Base-by-base conservation (phyloP, 2,113 vertebrate genomes). In the Pelodiscus sinensis region DNA sequence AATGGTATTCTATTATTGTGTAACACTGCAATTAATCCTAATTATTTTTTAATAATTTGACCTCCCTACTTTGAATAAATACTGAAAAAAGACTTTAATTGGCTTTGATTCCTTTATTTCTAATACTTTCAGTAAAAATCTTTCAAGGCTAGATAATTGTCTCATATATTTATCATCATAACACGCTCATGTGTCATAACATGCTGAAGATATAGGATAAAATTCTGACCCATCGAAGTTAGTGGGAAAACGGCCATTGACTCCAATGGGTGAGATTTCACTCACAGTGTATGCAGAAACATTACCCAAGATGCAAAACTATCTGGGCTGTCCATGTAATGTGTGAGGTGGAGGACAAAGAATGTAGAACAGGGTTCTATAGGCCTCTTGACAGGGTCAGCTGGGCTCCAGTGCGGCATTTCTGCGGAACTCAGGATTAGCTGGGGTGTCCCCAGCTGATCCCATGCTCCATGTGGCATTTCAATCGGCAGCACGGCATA, bases 1-100 rank as follows among this genome's bases (percentile, higher is more conserved):
- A 44, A 44, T 44, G 44, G 44, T 44, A 44, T 44, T 44, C 44
- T 44, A 44, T 44, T 44, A 44, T 44, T 44, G 44, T 44, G 44
- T 44, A 44, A 44, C 44, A 44, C 44, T 44, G 44, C 44, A 44
- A 44, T 44, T 44, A 44, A 44, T 44, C 44, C 44, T 44, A 44
- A 44, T 44, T 44, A 44, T 44, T 44, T 44, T 44, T 44, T 44
- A 44, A 44, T 44, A 44, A 44, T 44, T 44, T 44, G 44, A 44
- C 44, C 44, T 44, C 44, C 44, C 44, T 2, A 21, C 79, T 27
- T 80, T 96, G 94, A 57, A 95, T 22, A 54, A 94, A 96, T 16
- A 90, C 93, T 94, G 95, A 95, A 25, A 95, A 96, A 0, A 93
- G 91, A 81, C 80, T 84, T 84, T 94, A 97, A 25, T 96, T 95